phyloP scores from a whole-genome alignment of 1,140 invertebrate species.

The Eriosoma lanigerum region DNA sequence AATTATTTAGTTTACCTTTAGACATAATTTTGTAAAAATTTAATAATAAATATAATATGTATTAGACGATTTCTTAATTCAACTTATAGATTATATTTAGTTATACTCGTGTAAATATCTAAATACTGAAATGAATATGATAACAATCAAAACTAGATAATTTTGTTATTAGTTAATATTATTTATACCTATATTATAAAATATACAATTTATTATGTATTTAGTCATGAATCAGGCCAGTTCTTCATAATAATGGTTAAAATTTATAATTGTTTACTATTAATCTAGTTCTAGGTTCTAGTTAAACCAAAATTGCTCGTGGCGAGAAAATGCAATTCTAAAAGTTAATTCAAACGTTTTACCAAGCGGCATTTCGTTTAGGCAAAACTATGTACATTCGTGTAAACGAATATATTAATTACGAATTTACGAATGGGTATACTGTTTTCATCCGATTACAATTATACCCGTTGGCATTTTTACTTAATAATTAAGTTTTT shows the following conservation, averaged over 20 bases:
- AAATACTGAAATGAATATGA: conserved; percentile 15
- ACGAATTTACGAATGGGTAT: not conserved
- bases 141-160: conserved; percentile 41
- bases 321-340: not conserved
- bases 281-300: conserved; percentile 8
- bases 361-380: not conserved
- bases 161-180: conserved; percentile 20
- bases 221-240: conserved; percentile 23
- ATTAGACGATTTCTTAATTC: conserved; percentile 5
- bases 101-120: conserved; percentile 9
- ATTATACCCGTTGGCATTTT: conserved; percentile 9
- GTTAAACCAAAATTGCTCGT: conserved; percentile 18
- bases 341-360: not conserved
- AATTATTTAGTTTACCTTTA: conserved; percentile 18
- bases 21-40: not conserved
- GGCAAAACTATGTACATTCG: not conserved
- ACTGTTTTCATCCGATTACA: not conserved
- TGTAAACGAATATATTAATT: not conserved
- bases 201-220: not conserved
- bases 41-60: not conserved
- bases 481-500: conserved; percentile 30
- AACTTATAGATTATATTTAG: not conserved
- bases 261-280: too few species aligned
- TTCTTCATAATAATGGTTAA: conserved; percentile 1
- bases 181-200: too few species aligned